Conservation (phyloP, 1,140 invertebrate genomes). For the Popillia japonica region DNA sequence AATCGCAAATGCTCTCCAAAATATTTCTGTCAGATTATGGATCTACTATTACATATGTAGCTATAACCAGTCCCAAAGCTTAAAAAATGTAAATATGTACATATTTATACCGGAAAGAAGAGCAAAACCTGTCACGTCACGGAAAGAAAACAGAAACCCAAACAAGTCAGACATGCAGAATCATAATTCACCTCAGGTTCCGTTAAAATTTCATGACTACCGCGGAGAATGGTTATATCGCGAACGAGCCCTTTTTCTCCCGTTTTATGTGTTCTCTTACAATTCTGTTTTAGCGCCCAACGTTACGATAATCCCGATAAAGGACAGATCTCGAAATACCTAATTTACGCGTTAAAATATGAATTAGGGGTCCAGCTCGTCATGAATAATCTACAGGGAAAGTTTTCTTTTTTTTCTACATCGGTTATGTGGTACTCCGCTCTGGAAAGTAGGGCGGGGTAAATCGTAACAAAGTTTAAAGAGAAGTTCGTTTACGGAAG, state of each 20-base stretch:
- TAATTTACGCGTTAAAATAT: conserved; percentile 8
- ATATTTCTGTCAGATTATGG: too few species aligned
- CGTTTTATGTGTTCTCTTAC: background rate
- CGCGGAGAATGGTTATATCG: conserved; percentile 3
- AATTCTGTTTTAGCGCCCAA: background rate
- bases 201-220: background rate
- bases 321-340: background rate
- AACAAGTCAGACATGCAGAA: background rate
- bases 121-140: background rate
- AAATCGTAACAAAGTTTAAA: conserved; percentile 8
- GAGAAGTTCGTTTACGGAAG: conserved; percentile 14
- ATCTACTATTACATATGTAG: too few species aligned
- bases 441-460: background rate
- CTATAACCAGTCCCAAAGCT: background rate
- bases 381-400: background rate
- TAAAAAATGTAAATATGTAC: background rate
- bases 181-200: background rate
- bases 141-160: background rate
- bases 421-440: background rate
- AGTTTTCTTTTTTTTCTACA: conserved; percentile 2
- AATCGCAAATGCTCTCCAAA: too few species aligned
- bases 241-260: background rate
- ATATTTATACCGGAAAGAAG: background rate
- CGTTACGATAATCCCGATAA: background rate
- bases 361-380: background rate